Conservation (phyloP, 92 coral and sea anemone genomes). For the Epizoanthus ramosus region DNA sequence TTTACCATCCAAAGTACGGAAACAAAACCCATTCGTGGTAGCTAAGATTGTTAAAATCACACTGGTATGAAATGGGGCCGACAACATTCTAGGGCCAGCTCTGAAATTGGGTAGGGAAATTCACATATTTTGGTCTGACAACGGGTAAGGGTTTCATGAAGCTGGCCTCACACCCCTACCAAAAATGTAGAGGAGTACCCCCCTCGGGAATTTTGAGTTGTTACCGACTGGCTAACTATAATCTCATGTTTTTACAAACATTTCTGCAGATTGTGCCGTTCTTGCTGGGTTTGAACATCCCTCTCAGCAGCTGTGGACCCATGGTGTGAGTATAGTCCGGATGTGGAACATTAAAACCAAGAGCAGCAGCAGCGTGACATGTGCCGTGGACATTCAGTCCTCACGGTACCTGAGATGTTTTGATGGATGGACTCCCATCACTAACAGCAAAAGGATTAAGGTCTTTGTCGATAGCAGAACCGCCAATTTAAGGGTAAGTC, state of each 20-base stretch:
- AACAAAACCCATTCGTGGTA: no score
- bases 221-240: neutral
- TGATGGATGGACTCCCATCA: constrained; percentile 28
- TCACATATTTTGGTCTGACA: no score
- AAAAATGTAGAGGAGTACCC: no score
- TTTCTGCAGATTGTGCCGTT: constrained; percentile 30
- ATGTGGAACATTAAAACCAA: constrained; percentile 33
- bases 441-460: constrained; percentile 11
- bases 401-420: constrained; percentile 21
- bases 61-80: no score
- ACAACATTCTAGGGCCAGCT: no score
- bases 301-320: constrained; percentile 15
- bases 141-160: no score
- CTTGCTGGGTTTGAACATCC: constrained; percentile 33
- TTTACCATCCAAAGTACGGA: no score
- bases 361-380: neutral
- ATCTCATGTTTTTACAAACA: neutral
- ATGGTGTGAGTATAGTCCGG: neutral
- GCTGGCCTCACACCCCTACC: no score
- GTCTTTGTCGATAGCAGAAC: constrained; percentile 24
- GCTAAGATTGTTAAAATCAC: no score
- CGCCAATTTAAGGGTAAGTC: constrained; percentile 34
- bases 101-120: no score
- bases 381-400: constrained; percentile 6
- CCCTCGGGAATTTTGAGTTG: neutral